Percentiles rank a stretch among this genome's conserved stretches.
Evolutionary conservation across 2,888 invertebrate species (phyloP).

Genomic region (Troilus luridus): DNA sequence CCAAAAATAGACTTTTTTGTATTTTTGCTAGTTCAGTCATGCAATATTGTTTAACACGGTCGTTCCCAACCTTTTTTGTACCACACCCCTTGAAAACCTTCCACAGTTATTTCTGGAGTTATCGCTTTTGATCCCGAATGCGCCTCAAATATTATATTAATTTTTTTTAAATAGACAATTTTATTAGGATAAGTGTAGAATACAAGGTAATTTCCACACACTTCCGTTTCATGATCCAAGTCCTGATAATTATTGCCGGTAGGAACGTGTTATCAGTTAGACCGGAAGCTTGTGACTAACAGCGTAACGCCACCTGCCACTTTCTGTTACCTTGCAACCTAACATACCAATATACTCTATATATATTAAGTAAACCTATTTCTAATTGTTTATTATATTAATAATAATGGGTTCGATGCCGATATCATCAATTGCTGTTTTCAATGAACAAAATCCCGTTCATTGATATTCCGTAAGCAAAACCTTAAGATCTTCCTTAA

Average conservation of each 20-base stretch:
- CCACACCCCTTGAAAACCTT: too few species aligned
- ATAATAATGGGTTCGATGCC: not conserved
- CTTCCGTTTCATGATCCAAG: slow-evolving; percentile 17
- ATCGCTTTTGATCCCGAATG: not conserved
- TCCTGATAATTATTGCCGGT: not conserved
- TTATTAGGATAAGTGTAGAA: not conserved
- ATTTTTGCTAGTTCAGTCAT: too few species aligned
- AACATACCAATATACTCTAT: not conserved
- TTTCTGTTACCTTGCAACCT: not conserved
- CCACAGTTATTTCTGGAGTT: too few species aligned
- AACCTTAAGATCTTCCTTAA: too few species aligned
- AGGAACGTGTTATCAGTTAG: not conserved
- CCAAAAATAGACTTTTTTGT: too few species aligned
- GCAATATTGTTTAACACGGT: too few species aligned
- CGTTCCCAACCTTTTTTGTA: too few species aligned
- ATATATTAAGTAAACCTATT: not conserved
- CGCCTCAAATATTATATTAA: not conserved
- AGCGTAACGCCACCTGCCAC: not conserved
- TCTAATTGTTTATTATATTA: not conserved
- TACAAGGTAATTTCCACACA: not conserved
- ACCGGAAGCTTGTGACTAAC: not conserved
- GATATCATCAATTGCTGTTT: too few species aligned
- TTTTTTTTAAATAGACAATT: not conserved
- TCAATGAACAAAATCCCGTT: too few species aligned
- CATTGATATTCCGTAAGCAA: too few species aligned